Percentiles rank a stretch among this genome's conserved stretches.
phyloP scores from a whole-genome alignment of 1,140 invertebrate species.

The Tenebrio molitor region DNA sequence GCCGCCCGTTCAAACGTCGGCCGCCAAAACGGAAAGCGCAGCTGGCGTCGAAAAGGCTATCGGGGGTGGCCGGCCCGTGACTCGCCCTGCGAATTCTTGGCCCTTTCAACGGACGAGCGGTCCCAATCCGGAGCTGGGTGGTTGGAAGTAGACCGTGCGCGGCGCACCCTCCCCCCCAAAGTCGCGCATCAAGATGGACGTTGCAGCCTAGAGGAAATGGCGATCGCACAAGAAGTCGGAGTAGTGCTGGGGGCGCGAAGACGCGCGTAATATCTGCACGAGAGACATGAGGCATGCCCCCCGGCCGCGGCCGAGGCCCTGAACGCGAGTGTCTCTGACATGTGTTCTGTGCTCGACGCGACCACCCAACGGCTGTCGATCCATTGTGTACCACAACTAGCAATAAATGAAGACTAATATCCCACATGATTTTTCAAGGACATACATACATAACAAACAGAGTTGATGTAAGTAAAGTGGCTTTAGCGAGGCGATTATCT shows the following conservation, averaged over 20 bases:
- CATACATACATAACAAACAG: slow-evolving; percentile 63
- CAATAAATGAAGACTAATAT: slow-evolving; percentile 66
- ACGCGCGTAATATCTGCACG: slow-evolving; percentile 48
- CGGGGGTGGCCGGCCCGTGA: background rate
- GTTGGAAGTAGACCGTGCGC: too few relatives aligned
- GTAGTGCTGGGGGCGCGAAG: slow-evolving; percentile 53
- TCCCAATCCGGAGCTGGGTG: too few relatives aligned
- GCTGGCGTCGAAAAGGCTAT: too few relatives aligned
- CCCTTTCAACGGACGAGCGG: too few relatives aligned
- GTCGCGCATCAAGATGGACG: slow-evolving; percentile 58
- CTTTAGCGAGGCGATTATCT: slow-evolving; percentile 46
- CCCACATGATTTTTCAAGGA: slow-evolving; percentile 64
- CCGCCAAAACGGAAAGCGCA: slow-evolving; percentile 27
- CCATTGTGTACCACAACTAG: slow-evolving; percentile 58
- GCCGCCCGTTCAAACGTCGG: slow-evolving; percentile 28
- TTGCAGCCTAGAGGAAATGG: slow-evolving; percentile 59
- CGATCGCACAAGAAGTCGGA: slow-evolving; percentile 52
- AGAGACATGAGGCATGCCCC: slow-evolving; percentile 52
- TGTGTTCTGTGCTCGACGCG: slow-evolving; percentile 46
- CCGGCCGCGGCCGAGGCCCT: slow-evolving; percentile 48
- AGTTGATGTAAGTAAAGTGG: slow-evolving; percentile 64
- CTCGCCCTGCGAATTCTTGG: too few relatives aligned
- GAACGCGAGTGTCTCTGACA: slow-evolving; percentile 55
- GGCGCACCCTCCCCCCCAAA: slow-evolving; percentile 32
- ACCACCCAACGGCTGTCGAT: slow-evolving; percentile 35